Base-by-base conservation (phyloP, 2,888 invertebrate genomes). In the Mongoloraphidia duomilia region DNA sequence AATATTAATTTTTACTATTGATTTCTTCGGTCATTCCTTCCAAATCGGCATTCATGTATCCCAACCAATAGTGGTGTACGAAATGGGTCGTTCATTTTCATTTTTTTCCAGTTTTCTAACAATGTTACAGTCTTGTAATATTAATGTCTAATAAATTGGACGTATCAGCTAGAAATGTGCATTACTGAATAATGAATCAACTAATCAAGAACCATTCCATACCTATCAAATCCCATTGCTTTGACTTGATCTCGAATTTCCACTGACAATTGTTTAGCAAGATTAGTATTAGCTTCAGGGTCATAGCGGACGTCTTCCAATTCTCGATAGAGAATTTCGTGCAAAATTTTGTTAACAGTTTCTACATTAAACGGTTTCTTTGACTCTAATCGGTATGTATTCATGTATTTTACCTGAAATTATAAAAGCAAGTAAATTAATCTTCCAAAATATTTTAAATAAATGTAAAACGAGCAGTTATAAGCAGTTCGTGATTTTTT, bases 201-300 rank as follows among this genome's bases (percentile, higher is more conserved):
- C 10, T 33, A 9, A 12, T 12, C 13, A 33, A 10, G 12, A n/a
- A 37, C n/a, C 9, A 33, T 2, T 6, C 34, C 12, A 10, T 60
- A 75, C 83, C 84, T 79, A 63, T 84, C 81, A 63, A 75, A 84
- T 52, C 79, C 73, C 60, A 80, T 71, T 61, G 75, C 77, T 63
- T 80, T 79, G 12, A 84, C 71, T 52, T 73, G 71, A 34, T 69
- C 68, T 35, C 77, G 72, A 52, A 84, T 77, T 42, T 72, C 75
- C 52, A 73, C 71, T 0, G 80, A 73, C 52, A 82, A 67, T 56
- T 67, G 70, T 56, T 66, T 72, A 8, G 77, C 70, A 52, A 79
- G 72, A 46, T 75, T 65, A 2, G 77, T 72, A 41, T 76, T 74
- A 44, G 75, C 70, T 10, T 69, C 65, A 44, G 77, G 70, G 56